These are phyloP conservation scores for Bradypus variegatus DNA, from an alignment of 2,797 vertebrate genomes.

Conservation along the genomic window DNA sequence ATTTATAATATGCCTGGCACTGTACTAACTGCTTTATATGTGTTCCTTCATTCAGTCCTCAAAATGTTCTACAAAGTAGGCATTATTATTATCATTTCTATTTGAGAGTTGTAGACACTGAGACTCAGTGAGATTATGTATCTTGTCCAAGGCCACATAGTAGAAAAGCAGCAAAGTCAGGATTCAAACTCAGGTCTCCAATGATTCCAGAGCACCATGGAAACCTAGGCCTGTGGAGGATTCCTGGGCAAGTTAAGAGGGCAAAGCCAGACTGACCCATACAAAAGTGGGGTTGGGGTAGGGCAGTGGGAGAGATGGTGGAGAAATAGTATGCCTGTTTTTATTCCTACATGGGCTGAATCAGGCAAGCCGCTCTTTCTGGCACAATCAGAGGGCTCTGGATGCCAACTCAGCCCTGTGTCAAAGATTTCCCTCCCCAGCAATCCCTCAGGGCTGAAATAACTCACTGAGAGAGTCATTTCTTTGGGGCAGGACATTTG, in stretches of 20 bases:
- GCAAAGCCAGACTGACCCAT: neutral
- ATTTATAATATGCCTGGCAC: neutral
- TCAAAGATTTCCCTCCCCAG: conserved; percentile 31
- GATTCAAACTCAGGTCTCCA: neutral
- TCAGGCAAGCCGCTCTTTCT: conserved; percentile 48
- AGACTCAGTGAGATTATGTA: conserved; percentile 25
- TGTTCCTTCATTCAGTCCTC: neutral
- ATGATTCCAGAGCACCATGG: neutral
- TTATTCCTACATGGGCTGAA: conserved; percentile 51
- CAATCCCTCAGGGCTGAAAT: conserved; percentile 33
- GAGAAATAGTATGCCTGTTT: conserved; percentile 58
- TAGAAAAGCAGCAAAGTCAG: neutral
- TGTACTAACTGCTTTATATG: neutral
- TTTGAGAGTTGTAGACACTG: conserved; percentile 9
- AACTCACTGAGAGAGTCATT: conserved; percentile 38
- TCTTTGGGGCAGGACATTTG: conserved; percentile 32
- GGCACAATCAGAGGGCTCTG: conserved; percentile 49
- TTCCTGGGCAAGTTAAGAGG: neutral
- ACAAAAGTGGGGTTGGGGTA: neutral
- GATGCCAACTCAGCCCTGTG: conserved; percentile 52
- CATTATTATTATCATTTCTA: neutral
- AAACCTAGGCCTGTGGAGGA: neutral
- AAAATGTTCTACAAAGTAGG: neutral
- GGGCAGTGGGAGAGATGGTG: conserved; percentile 21
- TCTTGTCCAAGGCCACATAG: neutral